Evolutionary conservation across 1,140 invertebrate species (phyloP).

Genomic region (Solenopsis fugax): DNA sequence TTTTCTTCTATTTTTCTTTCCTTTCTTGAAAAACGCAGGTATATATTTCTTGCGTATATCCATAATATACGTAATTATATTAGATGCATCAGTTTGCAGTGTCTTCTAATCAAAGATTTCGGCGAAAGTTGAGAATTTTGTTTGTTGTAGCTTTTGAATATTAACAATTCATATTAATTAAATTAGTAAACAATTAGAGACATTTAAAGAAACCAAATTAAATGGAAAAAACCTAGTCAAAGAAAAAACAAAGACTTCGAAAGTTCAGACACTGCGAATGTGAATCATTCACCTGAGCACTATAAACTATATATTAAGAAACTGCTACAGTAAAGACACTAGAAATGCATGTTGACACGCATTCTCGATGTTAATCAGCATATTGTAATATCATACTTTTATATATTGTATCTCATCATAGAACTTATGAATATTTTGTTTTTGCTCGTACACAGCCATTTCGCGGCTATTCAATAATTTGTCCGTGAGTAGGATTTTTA

Average conservation of each 20-base stretch:
- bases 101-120: background rate
- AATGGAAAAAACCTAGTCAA: background rate
- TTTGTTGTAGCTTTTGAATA: background rate
- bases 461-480: background rate
- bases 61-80: constrained; percentile 18
- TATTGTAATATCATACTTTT: background rate
- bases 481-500: background rate
- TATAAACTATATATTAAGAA: background rate
- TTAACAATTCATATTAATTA: background rate
- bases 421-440: background rate
- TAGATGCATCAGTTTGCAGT: background rate
- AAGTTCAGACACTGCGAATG: background rate
- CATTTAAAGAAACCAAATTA: constrained; percentile 2
- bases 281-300: background rate
- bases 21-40: background rate
- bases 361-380: constrained; percentile 5
- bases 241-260: background rate
- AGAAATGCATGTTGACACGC: background rate
- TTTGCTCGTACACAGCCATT: background rate
- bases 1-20: background rate
- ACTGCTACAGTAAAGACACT: background rate
- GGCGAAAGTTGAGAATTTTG: background rate
- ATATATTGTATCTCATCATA: background rate
- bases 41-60: background rate
- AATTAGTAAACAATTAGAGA: background rate